Evolutionary conservation across 2,113 vertebrate species (phyloP).

Genomic region (Cryptomyrus ogoouensis): DNA sequence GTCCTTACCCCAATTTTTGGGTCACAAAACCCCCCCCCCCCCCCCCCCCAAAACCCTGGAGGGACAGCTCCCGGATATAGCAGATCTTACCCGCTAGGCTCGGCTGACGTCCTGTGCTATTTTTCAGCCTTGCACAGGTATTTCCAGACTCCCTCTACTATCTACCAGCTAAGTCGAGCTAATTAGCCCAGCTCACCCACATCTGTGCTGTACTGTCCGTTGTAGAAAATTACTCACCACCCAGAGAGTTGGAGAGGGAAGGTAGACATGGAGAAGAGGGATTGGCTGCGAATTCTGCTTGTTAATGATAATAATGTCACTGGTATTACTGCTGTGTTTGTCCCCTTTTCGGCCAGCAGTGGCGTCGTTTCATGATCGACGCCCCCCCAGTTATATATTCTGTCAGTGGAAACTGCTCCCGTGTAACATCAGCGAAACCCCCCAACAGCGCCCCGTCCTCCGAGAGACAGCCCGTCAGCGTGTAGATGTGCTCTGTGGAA

Average conservation of each 20-base stretch:
- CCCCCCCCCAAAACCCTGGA: background rate
- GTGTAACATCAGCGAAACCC: background rate
- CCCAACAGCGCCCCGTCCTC: background rate
- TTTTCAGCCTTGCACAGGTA: background rate
- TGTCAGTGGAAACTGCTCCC: background rate
- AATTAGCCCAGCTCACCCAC: background rate
- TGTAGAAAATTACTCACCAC: slow-evolving; percentile 2
- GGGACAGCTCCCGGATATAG: background rate
- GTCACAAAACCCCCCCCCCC: background rate
- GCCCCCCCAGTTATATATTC: background rate
- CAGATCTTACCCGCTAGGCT: background rate
- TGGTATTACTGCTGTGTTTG: background rate
- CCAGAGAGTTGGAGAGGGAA: background rate
- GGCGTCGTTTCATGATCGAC: background rate
- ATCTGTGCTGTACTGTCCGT: background rate
- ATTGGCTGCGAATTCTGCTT: background rate
- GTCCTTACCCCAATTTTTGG: background rate
- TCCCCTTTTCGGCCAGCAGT: background rate
- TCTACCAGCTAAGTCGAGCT: background rate
- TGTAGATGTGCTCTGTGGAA: background rate
- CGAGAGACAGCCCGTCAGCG: background rate
- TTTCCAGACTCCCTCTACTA: background rate
- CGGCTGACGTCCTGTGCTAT: background rate
- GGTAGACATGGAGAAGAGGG: background rate
- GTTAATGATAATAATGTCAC: background rate